phyloP scores from a whole-genome alignment of 2,113 vertebrate genomes.

The Hiodon tergisus region DNA sequence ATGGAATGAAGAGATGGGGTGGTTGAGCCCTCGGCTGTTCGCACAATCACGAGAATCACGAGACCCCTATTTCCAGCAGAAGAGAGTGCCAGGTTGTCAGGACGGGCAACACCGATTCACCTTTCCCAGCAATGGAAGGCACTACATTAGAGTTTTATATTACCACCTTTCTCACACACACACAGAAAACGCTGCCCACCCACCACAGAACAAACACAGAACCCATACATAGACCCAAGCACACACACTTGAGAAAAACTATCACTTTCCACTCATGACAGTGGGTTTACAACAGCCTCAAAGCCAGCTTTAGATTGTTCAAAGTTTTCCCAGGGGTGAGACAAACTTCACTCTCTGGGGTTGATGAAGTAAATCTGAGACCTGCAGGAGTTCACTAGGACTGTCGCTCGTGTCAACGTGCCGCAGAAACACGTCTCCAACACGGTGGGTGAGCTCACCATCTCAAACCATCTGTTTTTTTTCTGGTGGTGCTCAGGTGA shows the following conservation, averaged over 20 bases:
- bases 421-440: neutral
- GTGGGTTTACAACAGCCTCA: no score
- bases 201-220: no score
- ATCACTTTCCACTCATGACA: no score
- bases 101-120: neutral
- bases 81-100: slow-evolving; percentile 31
- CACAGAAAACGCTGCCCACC: neutral
- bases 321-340: no score
- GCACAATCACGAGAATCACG: slow-evolving; percentile 52
- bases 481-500: no score
- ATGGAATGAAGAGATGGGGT: no score
- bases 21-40: slow-evolving; percentile 32
- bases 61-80: slow-evolving; percentile 44
- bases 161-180: neutral
- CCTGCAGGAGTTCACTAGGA: neutral
- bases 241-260: neutral
- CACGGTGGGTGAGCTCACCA: neutral
- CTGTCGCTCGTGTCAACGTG: neutral
- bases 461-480: no score
- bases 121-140: no score
- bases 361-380: neutral
- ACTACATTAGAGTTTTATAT: no score
- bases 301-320: no score
- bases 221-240: neutral
- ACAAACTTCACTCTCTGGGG: no score